phyloP scores from a whole-genome alignment of 2,888 invertebrate genomes.

The Siphonodentalium dalli region DNA sequence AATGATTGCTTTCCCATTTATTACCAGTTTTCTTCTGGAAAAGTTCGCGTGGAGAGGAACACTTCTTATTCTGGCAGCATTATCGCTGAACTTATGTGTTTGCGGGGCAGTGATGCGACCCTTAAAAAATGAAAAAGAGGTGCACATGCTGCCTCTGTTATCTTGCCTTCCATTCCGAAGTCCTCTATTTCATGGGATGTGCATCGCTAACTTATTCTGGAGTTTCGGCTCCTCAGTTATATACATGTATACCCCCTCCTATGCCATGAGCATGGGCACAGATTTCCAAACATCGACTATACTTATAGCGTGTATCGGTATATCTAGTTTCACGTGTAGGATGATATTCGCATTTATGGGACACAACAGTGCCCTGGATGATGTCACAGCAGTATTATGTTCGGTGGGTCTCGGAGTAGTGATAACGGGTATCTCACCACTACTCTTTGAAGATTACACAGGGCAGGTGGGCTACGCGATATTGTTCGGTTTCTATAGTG shows the following conservation, averaged over 20 bases:
- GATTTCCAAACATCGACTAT: constrained; percentile 45
- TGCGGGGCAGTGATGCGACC: constrained; percentile 56
- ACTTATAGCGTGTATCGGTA: constrained; percentile 53
- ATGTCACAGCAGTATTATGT: constrained; percentile 53
- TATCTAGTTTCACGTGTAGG: constrained; percentile 52
- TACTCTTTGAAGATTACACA: constrained; percentile 55
- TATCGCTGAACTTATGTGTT: constrained; percentile 51
- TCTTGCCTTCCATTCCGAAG: constrained; percentile 54
- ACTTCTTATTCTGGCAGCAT: constrained; percentile 47
- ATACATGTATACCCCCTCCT: constrained; percentile 58
- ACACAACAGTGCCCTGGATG: constrained; percentile 56
- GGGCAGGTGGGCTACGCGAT: constrained; percentile 60
- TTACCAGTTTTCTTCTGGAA: constrained; percentile 45
- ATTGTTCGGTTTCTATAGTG: constrained; percentile 60
- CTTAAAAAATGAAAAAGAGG: constrained; percentile 32
- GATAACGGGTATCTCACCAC: constrained; percentile 54
- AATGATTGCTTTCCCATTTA: constrained; percentile 54
- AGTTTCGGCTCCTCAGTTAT: constrained; percentile 57
- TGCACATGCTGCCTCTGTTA: constrained; percentile 45
- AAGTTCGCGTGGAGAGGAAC: constrained; percentile 53
- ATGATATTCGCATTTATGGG: constrained; percentile 59
- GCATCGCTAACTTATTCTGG: constrained; percentile 59
- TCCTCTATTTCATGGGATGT: constrained; percentile 53
- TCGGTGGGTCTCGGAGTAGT: constrained; percentile 55
- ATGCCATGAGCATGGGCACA: constrained; percentile 48